Evolutionary conservation across 1,140 invertebrate species (phyloP).

Genomic region (Drosophila bocqueti): DNA sequence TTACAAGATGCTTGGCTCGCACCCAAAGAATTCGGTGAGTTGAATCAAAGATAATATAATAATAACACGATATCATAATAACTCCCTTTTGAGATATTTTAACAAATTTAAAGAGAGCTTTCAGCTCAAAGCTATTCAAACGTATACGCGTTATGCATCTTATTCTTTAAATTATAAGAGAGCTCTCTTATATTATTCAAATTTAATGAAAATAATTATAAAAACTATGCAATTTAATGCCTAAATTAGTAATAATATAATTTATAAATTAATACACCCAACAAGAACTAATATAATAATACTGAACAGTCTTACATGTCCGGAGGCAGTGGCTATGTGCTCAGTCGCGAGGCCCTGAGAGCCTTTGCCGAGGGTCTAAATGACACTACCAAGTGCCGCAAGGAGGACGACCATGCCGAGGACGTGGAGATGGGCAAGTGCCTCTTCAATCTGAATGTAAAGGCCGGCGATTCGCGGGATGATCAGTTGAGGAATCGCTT

Average conservation of each 20-base stretch:
- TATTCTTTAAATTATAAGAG: no score
- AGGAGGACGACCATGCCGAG: slow-evolving; percentile 89
- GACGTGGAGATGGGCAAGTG: slow-evolving; percentile 97
- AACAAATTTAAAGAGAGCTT: no score
- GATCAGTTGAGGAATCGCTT: slow-evolving; percentile 92
- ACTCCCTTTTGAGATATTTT: no score
- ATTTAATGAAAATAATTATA: no score
- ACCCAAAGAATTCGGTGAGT: slow-evolving; percentile 49
- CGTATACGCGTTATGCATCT: no score
- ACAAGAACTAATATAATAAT: not conserved
- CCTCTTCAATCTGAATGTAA: slow-evolving; percentile 92
- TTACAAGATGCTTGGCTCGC: slow-evolving; percentile 87
- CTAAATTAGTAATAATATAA: not conserved
- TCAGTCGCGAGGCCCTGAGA: slow-evolving; percentile 92
- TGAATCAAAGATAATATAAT: not conserved
- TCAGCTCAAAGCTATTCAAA: no score
- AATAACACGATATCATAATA: no score
- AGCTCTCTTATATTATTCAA: no score
- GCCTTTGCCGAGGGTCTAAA: slow-evolving; percentile 90
- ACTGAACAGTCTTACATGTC: slow-evolving; percentile 94
- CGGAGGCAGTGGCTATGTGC: slow-evolving; percentile 95
- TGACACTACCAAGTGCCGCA: slow-evolving; percentile 55
- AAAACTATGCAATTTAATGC: no score
- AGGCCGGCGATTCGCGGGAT: slow-evolving; percentile 94
- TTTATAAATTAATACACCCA: not conserved